Conservation (phyloP, 30 jellyfish, hydroid and myxozoan genomes). For the Aurelia sp. region DNA sequence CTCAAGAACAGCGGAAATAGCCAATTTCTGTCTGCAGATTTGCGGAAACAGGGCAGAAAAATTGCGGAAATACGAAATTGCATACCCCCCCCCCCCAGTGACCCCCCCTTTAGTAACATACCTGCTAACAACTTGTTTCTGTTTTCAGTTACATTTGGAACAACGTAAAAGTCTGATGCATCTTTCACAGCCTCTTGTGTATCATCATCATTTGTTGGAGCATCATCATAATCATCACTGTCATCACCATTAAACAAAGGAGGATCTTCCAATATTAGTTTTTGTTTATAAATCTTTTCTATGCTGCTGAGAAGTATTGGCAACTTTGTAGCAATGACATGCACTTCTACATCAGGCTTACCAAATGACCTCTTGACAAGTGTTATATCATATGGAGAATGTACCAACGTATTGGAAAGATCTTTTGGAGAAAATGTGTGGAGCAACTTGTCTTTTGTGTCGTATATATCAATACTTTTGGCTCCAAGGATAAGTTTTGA, state of each 20-base stretch:
- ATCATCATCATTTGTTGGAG: no score
- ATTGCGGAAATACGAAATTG: no score
- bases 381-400: slow-evolving; percentile 88
- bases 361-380: slow-evolving; percentile 68
- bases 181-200: no score
- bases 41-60: no score
- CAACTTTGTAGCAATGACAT: slow-evolving; percentile 57
- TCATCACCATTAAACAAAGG: slow-evolving; percentile 41
- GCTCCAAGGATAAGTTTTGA: slow-evolving; percentile 57
- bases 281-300: slow-evolving; percentile 35
- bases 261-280: slow-evolving; percentile 62
- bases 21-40: no score
- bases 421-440: slow-evolving; percentile 33
- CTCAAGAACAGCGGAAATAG: no score
- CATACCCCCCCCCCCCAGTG: no score
- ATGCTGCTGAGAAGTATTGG: slow-evolving; percentile 50
- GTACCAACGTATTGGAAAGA: slow-evolving; percentile 62
- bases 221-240: slow-evolving; percentile 25
- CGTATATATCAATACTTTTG: slow-evolving; percentile 40
- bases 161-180: no score
- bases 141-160: no score
- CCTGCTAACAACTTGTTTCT: no score
- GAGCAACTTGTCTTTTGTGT: slow-evolving; percentile 22
- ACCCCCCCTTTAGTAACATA: no score
- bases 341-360: slow-evolving; percentile 64